A percentile compares a stretch with the other conserved stretches of the same genome.
Conservation (phyloP, 2,797 vertebrate genomes). For the Pelochelys cantorii region DNA sequence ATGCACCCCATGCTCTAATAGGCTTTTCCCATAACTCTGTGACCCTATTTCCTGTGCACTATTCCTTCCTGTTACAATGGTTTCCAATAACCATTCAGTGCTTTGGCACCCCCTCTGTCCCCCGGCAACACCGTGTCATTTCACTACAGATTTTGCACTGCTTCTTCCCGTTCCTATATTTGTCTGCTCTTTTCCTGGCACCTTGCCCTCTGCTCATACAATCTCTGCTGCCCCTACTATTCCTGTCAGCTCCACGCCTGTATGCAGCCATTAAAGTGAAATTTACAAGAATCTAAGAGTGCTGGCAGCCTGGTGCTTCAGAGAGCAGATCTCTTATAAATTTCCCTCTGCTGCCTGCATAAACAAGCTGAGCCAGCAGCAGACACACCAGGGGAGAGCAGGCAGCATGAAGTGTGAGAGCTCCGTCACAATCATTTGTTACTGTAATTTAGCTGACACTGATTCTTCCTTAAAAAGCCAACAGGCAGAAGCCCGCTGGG, state of each 20-base stretch:
- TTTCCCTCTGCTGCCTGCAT: background rate
- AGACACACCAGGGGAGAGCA: background rate
- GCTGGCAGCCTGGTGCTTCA: background rate
- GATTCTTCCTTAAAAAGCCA: background rate
- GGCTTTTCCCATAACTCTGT: background rate
- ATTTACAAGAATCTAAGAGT: background rate
- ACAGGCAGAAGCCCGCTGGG: background rate
- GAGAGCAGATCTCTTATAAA: conserved; percentile 10
- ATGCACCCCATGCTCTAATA: background rate
- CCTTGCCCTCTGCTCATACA: background rate
- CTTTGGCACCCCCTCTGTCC: background rate
- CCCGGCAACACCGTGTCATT: background rate
- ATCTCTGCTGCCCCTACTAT: background rate
- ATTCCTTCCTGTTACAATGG: background rate
- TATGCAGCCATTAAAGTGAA: background rate
- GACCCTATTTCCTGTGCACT: background rate
- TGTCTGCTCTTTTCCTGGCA: rapidly evolving
- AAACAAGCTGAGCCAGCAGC: background rate
- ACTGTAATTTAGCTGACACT: background rate
- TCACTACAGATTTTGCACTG: background rate
- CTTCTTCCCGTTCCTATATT: background rate
- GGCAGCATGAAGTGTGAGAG: background rate
- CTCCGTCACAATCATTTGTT: background rate
- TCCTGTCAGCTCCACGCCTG: background rate
- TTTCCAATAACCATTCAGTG: background rate